A percentile compares a stretch with the other conserved stretches of the same genome.
phyloP scores from a whole-genome alignment of 2,113 vertebrate species.

The Phylloscopus whistleri region DNA sequence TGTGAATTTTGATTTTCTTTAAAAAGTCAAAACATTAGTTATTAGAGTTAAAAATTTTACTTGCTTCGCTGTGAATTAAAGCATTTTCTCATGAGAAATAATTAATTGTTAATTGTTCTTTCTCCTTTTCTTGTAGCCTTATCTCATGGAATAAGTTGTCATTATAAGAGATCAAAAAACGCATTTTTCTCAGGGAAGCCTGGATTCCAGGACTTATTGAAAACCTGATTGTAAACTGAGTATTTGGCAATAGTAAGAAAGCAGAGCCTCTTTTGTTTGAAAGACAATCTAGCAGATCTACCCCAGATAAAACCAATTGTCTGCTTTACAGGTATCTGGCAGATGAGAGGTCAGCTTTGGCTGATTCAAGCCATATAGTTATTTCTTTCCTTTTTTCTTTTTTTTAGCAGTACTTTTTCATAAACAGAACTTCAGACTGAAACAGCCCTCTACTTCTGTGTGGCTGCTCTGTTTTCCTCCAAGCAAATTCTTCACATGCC shows the following conservation, averaged over 20 bases:
- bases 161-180: not conserved
- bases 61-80: conserved; percentile 18
- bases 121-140: not conserved
- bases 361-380: not conserved
- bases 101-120: conserved; percentile 13
- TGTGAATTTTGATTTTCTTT: conserved; percentile 26
- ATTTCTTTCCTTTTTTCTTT: not conserved
- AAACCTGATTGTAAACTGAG: conserved; percentile 11
- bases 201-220: not conserved
- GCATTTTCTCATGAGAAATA: not conserved
- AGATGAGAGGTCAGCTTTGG: not conserved
- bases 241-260: conserved; percentile 13
- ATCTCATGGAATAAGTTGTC: not conserved
- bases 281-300: not conserved
- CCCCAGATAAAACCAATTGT: not conserved
- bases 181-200: not conserved
- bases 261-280: not conserved
- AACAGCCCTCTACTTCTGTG: conserved; percentile 9
- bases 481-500: conserved; percentile 64
- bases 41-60: not conserved
- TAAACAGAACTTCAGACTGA: conserved; percentile 6
- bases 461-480: conserved; percentile 40
- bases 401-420: not conserved
- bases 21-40: conserved; percentile 10
- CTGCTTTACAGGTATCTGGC: not conserved